phyloP scores from a whole-genome alignment of 2,113 vertebrate genomes.

The Blennius ocellaris region DNA sequence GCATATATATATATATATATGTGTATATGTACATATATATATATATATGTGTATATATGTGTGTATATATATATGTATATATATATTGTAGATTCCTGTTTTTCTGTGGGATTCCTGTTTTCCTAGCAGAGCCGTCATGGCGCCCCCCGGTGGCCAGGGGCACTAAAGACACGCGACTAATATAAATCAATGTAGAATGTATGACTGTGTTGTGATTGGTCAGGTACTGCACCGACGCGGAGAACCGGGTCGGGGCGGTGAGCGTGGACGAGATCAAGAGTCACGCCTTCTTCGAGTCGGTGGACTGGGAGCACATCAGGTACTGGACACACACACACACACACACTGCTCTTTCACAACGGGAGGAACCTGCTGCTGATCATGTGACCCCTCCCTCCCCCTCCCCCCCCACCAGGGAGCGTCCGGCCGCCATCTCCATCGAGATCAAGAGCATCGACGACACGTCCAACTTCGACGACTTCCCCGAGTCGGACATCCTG shows the following conservation, averaged over 20 bases:
- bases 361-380: background rate
- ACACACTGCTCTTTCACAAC: background rate
- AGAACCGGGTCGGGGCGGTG: conserved; percentile 92
- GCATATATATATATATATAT: too few species aligned
- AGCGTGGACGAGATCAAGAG: conserved; percentile 96
- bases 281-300: conserved; percentile 94
- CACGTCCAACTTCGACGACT: conserved; percentile 97
- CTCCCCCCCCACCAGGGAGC: conserved; percentile 82
- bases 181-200: too few species aligned
- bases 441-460: conserved; percentile 98
- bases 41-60: too few species aligned
- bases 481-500: conserved; percentile 97
- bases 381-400: background rate
- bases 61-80: too few species aligned
- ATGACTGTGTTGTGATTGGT: too few species aligned
- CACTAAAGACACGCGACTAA: too few species aligned
- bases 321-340: conserved; percentile 59
- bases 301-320: conserved; percentile 99
- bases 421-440: conserved; percentile 95
- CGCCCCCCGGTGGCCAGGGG: background rate
- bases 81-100: too few species aligned
- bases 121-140: too few species aligned
- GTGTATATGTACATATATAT: too few species aligned
- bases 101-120: too few species aligned
- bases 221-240: conserved; percentile 95